Evolutionary conservation across 2,797 vertebrate genomes (phyloP), one percentile per base, ranked within the genome.

Genomic region (Gobio occitaniae): DNA sequence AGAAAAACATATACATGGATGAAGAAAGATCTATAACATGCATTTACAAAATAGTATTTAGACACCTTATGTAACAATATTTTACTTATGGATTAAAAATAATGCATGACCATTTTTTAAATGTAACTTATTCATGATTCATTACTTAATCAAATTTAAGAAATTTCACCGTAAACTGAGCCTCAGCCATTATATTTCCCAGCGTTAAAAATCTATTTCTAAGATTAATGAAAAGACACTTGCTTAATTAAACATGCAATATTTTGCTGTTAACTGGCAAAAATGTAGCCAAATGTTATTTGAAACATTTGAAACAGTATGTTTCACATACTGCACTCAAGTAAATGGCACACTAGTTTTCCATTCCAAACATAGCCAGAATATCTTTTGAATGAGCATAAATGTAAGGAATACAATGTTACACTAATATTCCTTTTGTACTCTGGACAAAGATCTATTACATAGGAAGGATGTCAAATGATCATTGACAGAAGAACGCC

Each of bases 401-500:
- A 71, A 61, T 8, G n/a, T n/a, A 54, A 44, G 36, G 38, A 17
- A 54, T 44, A 7, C 66, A 29, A 56, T 6, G 21, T 29, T 16
- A 82, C 11, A 74, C 29, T 25, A 65, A 83, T 25, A 65, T n/a
- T 21, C 13, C 5, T 32, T 32, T 63, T 63, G 12, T 65, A 32
- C 61, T 63, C 25, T 32, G 2, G 13, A 15, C 61, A 63, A 63
- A 38, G 17, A 63, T 70, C n/a, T 56, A 17, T 12, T 81, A 52
- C 2, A 41, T 17, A 69, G 47, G 15, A 71, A 83, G 72, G 38
- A 78, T 59, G 76, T 84, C 54, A 61, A 13, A 50, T 41, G 44
- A 84, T 48, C 25, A 66, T 19, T 72, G 56, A 63, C 76, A 84
- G 50, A 16, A 79, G 38, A 16, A 41, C 10, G 21, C 77, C 15